Conservation (phyloP, 2,888 invertebrate genomes). For the Cantharis rustica region DNA sequence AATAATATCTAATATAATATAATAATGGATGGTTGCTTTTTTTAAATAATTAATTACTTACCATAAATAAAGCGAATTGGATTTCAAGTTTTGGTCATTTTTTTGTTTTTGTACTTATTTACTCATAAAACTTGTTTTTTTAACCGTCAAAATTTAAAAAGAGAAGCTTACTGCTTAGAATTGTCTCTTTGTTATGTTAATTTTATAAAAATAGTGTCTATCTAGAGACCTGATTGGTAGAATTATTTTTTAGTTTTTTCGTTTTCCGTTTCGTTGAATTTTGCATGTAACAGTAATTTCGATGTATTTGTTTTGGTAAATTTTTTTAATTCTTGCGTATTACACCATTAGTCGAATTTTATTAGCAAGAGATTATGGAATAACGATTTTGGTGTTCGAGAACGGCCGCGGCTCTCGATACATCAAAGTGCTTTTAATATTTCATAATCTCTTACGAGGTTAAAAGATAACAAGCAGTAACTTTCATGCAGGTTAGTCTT, state of each 20-base stretch:
- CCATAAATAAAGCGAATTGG: neutral
- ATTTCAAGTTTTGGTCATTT: neutral
- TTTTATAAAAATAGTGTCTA: slow-evolving; percentile 32
- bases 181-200: slow-evolving; percentile 35
- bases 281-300: slow-evolving; percentile 27
- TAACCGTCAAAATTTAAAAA: slow-evolving; percentile 8
- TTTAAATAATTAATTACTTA: neutral
- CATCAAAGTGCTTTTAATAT: no score
- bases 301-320: slow-evolving; percentile 18
- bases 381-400: neutral
- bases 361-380: neutral
- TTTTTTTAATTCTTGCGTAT: neutral
- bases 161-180: slow-evolving; percentile 53
- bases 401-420: no score
- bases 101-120: neutral
- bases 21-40: neutral
- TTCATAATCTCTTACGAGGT: neutral
- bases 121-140: slow-evolving; percentile 6
- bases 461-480: neutral
- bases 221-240: slow-evolving; percentile 31
- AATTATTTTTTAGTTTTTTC: slow-evolving; percentile 26
- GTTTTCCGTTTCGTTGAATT: slow-evolving; percentile 29
- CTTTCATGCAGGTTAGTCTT: neutral
- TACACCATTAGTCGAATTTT: neutral
- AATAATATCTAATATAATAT: neutral